Conservation (phyloP, 2,888 invertebrate species). For the Lepeophtheirus nordmannii region DNA sequence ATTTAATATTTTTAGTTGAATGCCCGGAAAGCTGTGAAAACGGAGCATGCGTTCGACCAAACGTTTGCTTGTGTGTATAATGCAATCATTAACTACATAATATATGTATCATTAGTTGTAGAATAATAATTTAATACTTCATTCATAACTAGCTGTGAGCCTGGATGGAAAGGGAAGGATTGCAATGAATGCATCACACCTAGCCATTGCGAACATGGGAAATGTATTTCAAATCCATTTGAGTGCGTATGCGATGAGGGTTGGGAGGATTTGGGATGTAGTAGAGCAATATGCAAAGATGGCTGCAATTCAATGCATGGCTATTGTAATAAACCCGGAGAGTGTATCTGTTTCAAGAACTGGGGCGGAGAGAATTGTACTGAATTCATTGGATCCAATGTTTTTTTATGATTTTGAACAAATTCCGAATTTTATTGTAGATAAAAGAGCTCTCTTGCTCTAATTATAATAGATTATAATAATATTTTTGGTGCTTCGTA, state of each 20-base stretch:
- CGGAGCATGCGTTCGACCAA: background rate
- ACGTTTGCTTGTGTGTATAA: background rate
- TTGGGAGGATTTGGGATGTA: background rate
- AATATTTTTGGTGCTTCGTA: no score
- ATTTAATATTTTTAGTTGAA: background rate
- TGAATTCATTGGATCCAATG: background rate
- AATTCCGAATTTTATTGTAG: no score
- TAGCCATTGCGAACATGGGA: background rate
- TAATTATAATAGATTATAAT: no score
- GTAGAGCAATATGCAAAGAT: background rate
- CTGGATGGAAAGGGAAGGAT: background rate
- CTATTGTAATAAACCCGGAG: background rate
- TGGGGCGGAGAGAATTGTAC: background rate
- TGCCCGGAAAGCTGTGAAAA: background rate
- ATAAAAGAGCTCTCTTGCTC: no score
- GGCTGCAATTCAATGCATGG: background rate
- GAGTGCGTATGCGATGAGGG: background rate
- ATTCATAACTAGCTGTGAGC: background rate
- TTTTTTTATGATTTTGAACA: no score
- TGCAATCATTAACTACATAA: no score
- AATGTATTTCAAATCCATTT: background rate
- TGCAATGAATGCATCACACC: slow-evolving; percentile 4
- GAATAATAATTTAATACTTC: no score
- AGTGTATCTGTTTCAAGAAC: background rate
- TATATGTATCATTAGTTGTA: no score